Conservation (phyloP, 1,140 invertebrate species). For the Diorhabda sublineata region DNA sequence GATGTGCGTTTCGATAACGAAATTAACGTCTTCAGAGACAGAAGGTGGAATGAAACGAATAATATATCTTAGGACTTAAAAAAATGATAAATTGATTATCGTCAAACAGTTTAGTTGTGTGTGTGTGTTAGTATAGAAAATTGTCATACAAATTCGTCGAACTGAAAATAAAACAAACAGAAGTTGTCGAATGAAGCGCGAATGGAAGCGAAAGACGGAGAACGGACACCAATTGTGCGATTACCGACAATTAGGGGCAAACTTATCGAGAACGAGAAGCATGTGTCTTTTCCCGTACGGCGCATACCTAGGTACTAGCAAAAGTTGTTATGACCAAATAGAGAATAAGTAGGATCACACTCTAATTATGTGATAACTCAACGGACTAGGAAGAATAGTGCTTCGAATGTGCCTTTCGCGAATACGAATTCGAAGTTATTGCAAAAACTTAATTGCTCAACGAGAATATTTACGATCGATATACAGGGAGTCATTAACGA, state of each 20-base stretch:
- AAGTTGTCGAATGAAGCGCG: neutral
- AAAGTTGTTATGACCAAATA: slow-evolving; percentile 23
- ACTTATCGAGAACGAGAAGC: slow-evolving; percentile 10
- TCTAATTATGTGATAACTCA: slow-evolving; percentile 22
- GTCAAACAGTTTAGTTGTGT: too few relatives aligned
- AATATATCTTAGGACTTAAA: too few relatives aligned
- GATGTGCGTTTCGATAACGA: too few relatives aligned
- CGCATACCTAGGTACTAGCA: slow-evolving; percentile 7
- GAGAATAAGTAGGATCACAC: slow-evolving; percentile 17
- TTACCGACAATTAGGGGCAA: slow-evolving; percentile 11
- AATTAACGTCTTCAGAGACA: too few relatives aligned
- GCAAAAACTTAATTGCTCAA: slow-evolving; percentile 8
- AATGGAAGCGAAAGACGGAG: neutral
- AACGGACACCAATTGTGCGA: slow-evolving; percentile 12
- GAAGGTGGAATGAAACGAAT: too few relatives aligned
- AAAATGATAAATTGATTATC: too few relatives aligned
- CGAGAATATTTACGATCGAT: neutral
- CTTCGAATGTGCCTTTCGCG: slow-evolving; percentile 8
- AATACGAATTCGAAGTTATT: slow-evolving; percentile 12
- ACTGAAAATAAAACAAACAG: neutral
- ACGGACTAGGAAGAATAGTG: slow-evolving; percentile 15
- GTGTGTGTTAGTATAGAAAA: too few relatives aligned
- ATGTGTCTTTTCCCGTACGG: slow-evolving; percentile 15
- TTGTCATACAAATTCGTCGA: too few relatives aligned
- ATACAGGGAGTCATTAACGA: too few relatives aligned